A percentile compares a stretch with the other conserved stretches of the same genome.
Conservation (phyloP, 1,140 invertebrate species). For the Glossosoma conforme region DNA sequence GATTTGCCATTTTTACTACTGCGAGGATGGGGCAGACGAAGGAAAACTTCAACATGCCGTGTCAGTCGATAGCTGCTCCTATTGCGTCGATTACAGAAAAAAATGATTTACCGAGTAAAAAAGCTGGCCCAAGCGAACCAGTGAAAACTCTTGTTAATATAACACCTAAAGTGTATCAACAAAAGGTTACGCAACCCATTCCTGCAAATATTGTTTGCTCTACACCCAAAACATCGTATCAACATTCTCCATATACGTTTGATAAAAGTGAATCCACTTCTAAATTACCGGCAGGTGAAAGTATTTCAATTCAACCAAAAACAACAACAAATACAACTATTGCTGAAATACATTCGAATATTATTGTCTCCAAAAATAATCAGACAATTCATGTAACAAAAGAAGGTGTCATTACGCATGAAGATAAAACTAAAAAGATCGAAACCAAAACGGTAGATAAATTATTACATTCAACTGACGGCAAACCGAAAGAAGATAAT, state of each 20-base stretch:
- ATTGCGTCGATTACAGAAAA: conserved; percentile 24
- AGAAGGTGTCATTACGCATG: not conserved
- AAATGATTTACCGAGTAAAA: conserved; percentile 11
- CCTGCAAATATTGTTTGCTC: conserved; percentile 18
- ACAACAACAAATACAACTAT: not conserved
- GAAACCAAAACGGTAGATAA: no score
- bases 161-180: conserved; percentile 4
- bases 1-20: conserved; percentile 25
- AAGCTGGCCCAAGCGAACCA: conserved; percentile 2
- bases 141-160: not conserved
- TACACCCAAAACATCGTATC: conserved; percentile 17
- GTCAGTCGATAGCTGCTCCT: conserved; percentile 27
- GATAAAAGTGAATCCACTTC: conserved; percentile 2
- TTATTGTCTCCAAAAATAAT: not conserved
- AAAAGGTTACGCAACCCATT: conserved; percentile 6
- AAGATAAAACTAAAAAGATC: not conserved
- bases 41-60: conserved; percentile 22
- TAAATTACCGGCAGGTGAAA: no score
- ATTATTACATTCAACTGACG: no score
- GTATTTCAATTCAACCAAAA: not conserved
- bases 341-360: not conserved
- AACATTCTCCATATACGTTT: conserved; percentile 18
- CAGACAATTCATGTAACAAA: not conserved
- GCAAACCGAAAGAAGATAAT: no score
- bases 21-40: conserved; percentile 20